Percentiles rank a stretch among this genome's conserved stretches.
These are phyloP conservation scores for Allochrocebus solatus DNA, from an alignment of 2,797 vertebrate species.

Conservation along the genomic window DNA sequence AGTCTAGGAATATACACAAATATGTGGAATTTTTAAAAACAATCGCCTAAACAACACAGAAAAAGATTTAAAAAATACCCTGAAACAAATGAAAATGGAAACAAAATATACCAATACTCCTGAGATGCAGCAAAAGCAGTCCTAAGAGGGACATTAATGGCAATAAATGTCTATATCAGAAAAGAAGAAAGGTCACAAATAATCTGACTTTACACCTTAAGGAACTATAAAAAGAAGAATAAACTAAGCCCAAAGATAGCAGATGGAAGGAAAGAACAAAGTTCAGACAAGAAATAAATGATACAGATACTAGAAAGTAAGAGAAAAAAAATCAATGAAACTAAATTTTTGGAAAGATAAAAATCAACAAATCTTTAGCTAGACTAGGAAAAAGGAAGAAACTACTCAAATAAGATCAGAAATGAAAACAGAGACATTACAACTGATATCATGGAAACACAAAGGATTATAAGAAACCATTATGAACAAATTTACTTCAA, in stretches of 20 bases:
- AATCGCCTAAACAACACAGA: background rate
- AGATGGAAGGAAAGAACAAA: background rate
- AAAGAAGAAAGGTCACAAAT: background rate
- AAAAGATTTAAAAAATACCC: background rate
- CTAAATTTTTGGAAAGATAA: background rate
- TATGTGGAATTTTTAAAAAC: background rate
- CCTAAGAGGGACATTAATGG: background rate
- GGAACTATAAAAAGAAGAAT: background rate
- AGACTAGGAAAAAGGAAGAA: background rate
- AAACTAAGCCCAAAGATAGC: background rate
- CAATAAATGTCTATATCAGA: background rate
- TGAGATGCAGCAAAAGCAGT: background rate
- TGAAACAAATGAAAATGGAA: background rate
- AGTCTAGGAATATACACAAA: background rate
- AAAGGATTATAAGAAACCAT: background rate
- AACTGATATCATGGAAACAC: background rate
- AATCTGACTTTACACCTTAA: background rate
- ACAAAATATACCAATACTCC: background rate
- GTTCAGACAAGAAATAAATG: background rate
- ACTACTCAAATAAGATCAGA: background rate
- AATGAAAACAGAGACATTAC: background rate
- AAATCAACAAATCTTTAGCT: background rate
- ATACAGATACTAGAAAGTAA: background rate
- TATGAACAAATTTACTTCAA: background rate
- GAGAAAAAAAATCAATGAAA: background rate